Conservation (phyloP, 2,888 invertebrate species). For the Protonemura montana region DNA sequence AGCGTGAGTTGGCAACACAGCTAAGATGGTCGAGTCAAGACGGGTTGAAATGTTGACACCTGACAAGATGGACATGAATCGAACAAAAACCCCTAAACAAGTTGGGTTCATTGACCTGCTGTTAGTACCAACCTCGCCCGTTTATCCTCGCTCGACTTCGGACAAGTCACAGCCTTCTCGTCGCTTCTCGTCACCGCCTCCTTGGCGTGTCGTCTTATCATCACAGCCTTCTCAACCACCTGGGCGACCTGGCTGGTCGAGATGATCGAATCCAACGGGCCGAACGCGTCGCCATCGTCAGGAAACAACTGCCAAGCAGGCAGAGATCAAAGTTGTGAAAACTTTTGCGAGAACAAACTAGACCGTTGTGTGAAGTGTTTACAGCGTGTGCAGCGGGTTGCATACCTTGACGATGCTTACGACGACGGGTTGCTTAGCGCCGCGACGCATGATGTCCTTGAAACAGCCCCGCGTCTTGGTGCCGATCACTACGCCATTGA, state of each 20-base stretch:
- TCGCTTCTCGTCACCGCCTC: background rate
- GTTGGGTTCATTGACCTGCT: too few relatives aligned
- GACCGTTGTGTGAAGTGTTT: too few relatives aligned
- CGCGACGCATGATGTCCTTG: slow-evolving; percentile 61
- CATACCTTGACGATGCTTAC: slow-evolving; percentile 65
- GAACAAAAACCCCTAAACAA: too few relatives aligned
- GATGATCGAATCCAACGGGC: background rate
- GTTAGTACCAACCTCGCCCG: background rate
- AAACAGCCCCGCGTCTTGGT: slow-evolving; percentile 62
- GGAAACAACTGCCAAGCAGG: background rate
- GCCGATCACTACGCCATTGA: slow-evolving; percentile 65
- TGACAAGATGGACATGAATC: too few relatives aligned
- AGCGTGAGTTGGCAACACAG: background rate
- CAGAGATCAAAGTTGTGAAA: background rate
- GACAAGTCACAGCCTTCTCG: background rate
- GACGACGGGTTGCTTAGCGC: slow-evolving; percentile 59
- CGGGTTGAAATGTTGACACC: too few relatives aligned
- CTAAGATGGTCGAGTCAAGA: too few relatives aligned
- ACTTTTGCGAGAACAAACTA: too few relatives aligned
- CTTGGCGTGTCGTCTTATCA: background rate
- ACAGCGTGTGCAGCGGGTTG: too few relatives aligned
- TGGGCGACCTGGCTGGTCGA: background rate
- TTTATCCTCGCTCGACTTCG: background rate
- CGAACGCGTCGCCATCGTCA: background rate
- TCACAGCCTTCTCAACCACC: background rate